A percentile compares a stretch with the other conserved stretches of the same genome.
These are phyloP conservation scores for Lasioglossum villosulum DNA, from an alignment of 2,888 invertebrate species.

Conservation along the genomic window DNA sequence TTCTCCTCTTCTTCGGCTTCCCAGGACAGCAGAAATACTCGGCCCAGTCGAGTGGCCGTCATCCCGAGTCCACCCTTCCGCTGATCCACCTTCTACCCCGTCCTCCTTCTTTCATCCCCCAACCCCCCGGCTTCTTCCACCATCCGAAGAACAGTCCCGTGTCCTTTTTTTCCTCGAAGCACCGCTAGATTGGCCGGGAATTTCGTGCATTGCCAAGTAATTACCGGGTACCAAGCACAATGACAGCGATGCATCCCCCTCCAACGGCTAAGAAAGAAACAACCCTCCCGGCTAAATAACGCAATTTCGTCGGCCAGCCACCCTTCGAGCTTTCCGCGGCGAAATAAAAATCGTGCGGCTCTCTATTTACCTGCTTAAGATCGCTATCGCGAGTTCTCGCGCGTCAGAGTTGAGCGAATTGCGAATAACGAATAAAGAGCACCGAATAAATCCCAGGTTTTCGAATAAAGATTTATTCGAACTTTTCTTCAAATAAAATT, in stretches of 20 bases:
- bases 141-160: neutral
- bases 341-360: neutral
- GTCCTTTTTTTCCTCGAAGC: conserved; percentile 14
- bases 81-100: neutral
- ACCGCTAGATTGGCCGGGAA: conserved; percentile 41
- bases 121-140: neutral
- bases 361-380: neutral
- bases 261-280: conserved; percentile 43
- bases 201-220: conserved; percentile 57
- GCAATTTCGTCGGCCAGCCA: conserved; percentile 37
- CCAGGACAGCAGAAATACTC: conserved; percentile 23
- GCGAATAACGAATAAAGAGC: too few relatives aligned
- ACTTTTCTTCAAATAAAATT: too few relatives aligned
- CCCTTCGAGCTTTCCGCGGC: neutral
- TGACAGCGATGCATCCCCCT: conserved; percentile 10
- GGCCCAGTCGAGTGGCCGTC: conserved; percentile 41
- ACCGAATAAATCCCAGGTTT: too few relatives aligned
- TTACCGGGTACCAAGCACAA: conserved; percentile 42
- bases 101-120: neutral
- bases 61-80: conserved; percentile 24
- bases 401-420: too few relatives aligned
- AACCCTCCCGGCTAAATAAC: conserved; percentile 52
- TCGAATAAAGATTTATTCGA: too few relatives aligned
- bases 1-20: conserved; percentile 39
- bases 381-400: neutral